A percentile compares a stretch with the other conserved stretches of the same genome.
Conservation (phyloP, 2,797 vertebrate species). For the Acestrorhynchus altus region DNA sequence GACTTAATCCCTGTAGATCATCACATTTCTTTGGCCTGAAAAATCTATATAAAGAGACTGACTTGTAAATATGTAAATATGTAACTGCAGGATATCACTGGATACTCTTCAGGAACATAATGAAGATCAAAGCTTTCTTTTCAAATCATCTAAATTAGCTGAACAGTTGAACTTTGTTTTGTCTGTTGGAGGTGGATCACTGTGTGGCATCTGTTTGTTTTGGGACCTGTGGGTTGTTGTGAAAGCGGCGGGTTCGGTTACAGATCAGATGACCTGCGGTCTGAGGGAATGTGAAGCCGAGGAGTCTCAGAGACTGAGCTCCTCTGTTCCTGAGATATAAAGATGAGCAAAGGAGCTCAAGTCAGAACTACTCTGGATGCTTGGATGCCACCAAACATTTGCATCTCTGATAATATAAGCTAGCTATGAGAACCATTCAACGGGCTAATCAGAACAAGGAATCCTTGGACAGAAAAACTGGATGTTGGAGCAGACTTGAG, state of each 20-base stretch:
- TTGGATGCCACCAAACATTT: constrained; percentile 33
- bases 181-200: constrained; percentile 1
- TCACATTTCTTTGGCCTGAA: background rate
- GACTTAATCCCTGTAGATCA: constrained; percentile 1
- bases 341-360: constrained; percentile 56
- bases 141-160: background rate
- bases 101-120: background rate
- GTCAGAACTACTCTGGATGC: constrained; percentile 3
- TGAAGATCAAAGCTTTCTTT: constrained; percentile 13
- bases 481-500: constrained; percentile 52
- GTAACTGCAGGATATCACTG: background rate
- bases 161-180: constrained; percentile 15
- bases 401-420: constrained; percentile 3
- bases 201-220: constrained; percentile 38
- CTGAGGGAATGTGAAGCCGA: constrained; percentile 57
- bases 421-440: constrained; percentile 64
- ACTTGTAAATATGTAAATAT: background rate
- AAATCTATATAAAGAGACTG: background rate
- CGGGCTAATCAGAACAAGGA: constrained; percentile 47
- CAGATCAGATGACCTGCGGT: constrained; percentile 70
- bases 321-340: constrained; percentile 9
- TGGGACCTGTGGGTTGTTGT: constrained; percentile 56
- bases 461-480: constrained; percentile 53
- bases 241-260: constrained; percentile 69
- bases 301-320: constrained; percentile 45